Conservation (phyloP, 1,140 invertebrate genomes). For the Saccostrea echinata region DNA sequence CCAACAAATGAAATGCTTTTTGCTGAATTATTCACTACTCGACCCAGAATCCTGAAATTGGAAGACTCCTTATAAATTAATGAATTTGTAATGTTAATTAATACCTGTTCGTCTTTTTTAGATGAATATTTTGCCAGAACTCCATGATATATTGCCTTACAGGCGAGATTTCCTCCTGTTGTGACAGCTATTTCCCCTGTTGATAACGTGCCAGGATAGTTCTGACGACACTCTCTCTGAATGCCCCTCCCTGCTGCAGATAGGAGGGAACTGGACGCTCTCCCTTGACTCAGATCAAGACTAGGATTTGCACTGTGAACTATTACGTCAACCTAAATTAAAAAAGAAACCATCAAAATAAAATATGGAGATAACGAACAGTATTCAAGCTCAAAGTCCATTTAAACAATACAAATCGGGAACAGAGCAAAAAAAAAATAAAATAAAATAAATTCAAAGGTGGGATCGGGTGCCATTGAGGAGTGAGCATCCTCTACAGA, state of each 20-base stretch:
- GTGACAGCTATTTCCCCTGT: conserved; percentile 64
- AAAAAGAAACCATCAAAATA: neutral
- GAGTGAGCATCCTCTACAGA: too few relatives aligned
- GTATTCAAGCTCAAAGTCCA: too few relatives aligned
- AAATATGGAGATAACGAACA: too few relatives aligned
- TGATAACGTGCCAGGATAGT: conserved; percentile 62
- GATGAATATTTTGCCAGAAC: conserved; percentile 23
- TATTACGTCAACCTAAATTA: conserved; percentile 69
- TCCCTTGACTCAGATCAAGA: conserved; percentile 63
- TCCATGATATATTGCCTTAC: conserved; percentile 66
- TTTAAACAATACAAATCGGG: too few relatives aligned
- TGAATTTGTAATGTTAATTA: neutral
- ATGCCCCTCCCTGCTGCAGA: conserved; percentile 58
- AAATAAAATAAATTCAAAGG: too few relatives aligned
- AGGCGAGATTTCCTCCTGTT: conserved; percentile 63
- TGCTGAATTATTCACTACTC: too few relatives aligned
- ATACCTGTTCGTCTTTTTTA: conserved; percentile 33
- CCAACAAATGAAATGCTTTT: too few relatives aligned
- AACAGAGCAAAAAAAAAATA: too few relatives aligned
- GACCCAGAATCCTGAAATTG: too few relatives aligned
- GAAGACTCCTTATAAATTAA: too few relatives aligned
- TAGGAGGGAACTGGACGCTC: conserved; percentile 65
- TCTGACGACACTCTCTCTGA: conserved; percentile 62
- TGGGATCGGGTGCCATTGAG: too few relatives aligned
- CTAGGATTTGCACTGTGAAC: conserved; percentile 65